phyloP scores from a whole-genome alignment of 2,888 invertebrate species.

The Aphrophora alni region DNA sequence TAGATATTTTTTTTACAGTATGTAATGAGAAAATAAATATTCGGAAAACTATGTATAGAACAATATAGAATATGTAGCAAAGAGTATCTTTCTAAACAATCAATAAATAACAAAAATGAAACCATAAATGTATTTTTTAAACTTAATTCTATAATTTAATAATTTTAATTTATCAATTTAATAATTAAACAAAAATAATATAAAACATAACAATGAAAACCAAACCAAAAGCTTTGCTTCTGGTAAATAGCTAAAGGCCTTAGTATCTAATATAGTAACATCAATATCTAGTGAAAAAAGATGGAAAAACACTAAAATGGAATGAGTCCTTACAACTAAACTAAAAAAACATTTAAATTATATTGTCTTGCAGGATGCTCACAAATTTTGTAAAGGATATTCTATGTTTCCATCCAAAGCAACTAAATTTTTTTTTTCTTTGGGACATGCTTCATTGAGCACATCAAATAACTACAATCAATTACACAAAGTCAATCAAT shows the following conservation, averaged over 20 bases:
- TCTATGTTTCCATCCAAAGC: not conserved
- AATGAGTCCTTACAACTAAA: slow-evolving; percentile 4
- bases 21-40: too few species aligned
- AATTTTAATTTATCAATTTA: too few species aligned
- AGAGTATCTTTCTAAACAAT: too few species aligned
- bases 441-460: not conserved
- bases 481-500: not conserved
- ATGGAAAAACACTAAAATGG: not conserved
- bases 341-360: not conserved
- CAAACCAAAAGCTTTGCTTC: not conserved
- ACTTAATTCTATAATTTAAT: too few species aligned
- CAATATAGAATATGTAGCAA: too few species aligned
- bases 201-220: not conserved
- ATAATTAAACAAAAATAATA: not conserved
- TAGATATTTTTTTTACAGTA: too few species aligned
- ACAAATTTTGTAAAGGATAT: not conserved
- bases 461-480: not conserved
- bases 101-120: too few species aligned
- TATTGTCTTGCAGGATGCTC: not conserved
- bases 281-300: not conserved
- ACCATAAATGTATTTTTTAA: too few species aligned
- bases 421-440: not conserved
- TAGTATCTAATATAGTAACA: not conserved
- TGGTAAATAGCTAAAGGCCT: not conserved
- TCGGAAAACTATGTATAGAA: too few species aligned